Conservation (phyloP, 2,797 vertebrate genomes). For the Myotis planiceps region DNA sequence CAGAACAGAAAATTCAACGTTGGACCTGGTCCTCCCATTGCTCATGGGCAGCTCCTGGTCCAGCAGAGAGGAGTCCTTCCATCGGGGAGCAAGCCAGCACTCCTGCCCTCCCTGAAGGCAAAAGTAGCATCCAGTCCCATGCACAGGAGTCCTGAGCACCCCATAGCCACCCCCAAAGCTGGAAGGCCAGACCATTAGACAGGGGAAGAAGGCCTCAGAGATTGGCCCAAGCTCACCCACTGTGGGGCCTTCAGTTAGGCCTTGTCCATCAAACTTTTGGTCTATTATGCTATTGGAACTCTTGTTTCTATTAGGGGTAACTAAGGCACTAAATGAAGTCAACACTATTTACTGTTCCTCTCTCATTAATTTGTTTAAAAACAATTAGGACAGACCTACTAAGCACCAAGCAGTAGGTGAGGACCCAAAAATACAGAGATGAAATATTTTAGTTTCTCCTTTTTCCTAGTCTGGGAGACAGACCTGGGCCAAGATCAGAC, state of each 20-base stretch:
- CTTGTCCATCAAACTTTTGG: background rate
- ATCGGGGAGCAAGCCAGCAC: background rate
- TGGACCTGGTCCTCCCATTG: background rate
- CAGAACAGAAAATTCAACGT: background rate
- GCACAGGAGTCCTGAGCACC: background rate
- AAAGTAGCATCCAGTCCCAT: background rate
- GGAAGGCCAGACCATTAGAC: background rate
- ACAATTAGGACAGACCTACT: background rate
- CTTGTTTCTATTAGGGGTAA: background rate
- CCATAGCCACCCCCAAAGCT: background rate
- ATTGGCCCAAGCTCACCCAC: background rate
- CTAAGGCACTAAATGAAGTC: background rate
- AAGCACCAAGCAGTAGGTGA: background rate
- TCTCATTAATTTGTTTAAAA: background rate
- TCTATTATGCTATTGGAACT: background rate
- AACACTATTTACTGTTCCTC: background rate
- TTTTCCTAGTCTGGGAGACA: background rate
- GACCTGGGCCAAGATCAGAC: background rate
- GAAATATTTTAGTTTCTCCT: background rate
- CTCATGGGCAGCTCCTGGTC: background rate
- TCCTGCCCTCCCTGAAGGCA: background rate
- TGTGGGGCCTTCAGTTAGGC: accelerated
- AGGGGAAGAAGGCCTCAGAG: background rate
- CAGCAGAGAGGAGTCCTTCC: background rate
- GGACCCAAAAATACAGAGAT: background rate